Conservation (phyloP, 2,888 invertebrate genomes). For the Lysandra bellargus region DNA sequence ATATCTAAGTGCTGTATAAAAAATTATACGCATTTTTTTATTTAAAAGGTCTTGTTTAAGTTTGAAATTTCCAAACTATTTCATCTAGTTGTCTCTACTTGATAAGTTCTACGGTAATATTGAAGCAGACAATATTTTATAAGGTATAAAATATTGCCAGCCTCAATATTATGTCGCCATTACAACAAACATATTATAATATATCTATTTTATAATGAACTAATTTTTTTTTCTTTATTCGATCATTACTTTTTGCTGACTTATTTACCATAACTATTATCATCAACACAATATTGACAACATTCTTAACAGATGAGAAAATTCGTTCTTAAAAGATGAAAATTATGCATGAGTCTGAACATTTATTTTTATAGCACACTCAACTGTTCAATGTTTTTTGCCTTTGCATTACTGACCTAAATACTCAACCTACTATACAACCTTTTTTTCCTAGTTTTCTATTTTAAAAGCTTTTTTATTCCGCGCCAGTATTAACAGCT, state of each 20-base stretch:
- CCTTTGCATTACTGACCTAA: conserved; percentile 5
- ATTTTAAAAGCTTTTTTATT: not conserved
- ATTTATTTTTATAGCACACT: conserved; percentile 10
- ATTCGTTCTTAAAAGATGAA: not conserved
- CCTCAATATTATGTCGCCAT: too few relatives aligned
- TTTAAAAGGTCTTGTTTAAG: not conserved
- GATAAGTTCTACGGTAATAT: too few relatives aligned
- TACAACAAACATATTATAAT: too few relatives aligned
- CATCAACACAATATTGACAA: too few relatives aligned
- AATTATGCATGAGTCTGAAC: not conserved
- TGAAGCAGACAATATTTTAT: too few relatives aligned
- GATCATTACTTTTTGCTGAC: not conserved
- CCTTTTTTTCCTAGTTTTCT: not conserved
- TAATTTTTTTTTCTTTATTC: too few relatives aligned
- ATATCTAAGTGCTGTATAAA: not conserved
- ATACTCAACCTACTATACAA: not conserved
- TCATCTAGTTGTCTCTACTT: not conserved
- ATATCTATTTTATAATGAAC: too few relatives aligned
- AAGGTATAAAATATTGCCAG: too few relatives aligned
- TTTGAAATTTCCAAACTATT: not conserved
- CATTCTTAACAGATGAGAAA: not conserved
- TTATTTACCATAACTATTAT: not conserved
- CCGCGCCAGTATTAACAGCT: not conserved
- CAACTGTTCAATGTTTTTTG: not conserved
- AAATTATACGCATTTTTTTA: too few relatives aligned